Percentiles rank a stretch among this genome's conserved stretches.
Conservation (phyloP, 1,140 invertebrate genomes). For the Idris sp. region DNA sequence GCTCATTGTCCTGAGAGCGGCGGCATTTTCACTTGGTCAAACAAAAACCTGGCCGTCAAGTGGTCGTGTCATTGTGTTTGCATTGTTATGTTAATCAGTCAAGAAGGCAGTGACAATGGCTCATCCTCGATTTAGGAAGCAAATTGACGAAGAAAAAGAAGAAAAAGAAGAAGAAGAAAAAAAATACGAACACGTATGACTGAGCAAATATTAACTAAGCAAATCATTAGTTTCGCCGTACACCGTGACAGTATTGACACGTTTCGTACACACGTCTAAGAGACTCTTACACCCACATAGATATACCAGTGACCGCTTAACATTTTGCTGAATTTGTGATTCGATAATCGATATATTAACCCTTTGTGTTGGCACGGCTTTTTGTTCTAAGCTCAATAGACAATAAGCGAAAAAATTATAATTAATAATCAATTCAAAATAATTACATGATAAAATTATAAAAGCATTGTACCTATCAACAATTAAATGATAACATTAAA, state of each 20-base stretch:
- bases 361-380: slow-evolving; percentile 5
- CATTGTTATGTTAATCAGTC: slow-evolving; percentile 78
- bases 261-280: slow-evolving; percentile 6
- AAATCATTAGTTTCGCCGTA: slow-evolving; percentile 63
- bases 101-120: slow-evolving; percentile 74
- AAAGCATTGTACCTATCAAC: no score
- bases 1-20: slow-evolving; percentile 57
- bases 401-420: neutral
- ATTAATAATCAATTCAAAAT: no score
- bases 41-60: slow-evolving; percentile 68
- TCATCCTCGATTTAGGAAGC: slow-evolving; percentile 78
- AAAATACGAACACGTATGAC: slow-evolving; percentile 54
- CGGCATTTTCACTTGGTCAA: slow-evolving; percentile 77
- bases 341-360: slow-evolving; percentile 47
- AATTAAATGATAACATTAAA: no score
- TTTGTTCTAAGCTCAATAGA: slow-evolving; percentile 4
- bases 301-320: slow-evolving; percentile 48
- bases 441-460: no score
- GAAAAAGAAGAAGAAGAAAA: no score
- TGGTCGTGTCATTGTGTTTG: slow-evolving; percentile 75
- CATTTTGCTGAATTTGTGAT: slow-evolving; percentile 44
- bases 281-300: slow-evolving; percentile 24
- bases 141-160: slow-evolving; percentile 66
- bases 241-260: slow-evolving; percentile 45
- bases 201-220: slow-evolving; percentile 63